Evolutionary conservation across 2,113 vertebrate genomes (phyloP).

Genomic region (Leucosticte australis): DNA sequence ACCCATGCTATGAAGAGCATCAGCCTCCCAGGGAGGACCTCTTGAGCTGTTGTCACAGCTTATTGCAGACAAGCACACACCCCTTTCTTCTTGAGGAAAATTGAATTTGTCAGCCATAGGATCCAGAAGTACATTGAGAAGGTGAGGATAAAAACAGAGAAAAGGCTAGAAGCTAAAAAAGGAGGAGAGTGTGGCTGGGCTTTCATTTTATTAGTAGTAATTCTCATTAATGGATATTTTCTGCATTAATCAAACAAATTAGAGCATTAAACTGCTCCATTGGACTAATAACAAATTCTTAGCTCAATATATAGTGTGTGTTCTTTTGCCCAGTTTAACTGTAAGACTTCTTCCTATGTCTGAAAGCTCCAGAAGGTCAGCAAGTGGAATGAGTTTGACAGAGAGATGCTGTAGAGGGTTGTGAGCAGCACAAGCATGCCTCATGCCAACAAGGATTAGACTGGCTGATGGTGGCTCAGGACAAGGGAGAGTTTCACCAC

Average conservation of each 20-base stretch:
- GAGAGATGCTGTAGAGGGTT: neutral
- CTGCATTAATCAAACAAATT: neutral
- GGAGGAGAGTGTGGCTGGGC: rapidly evolving
- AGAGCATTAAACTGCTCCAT: neutral
- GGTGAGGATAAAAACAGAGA: neutral
- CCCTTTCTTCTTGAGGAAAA: neutral
- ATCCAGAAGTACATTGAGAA: neutral
- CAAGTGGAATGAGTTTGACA: neutral
- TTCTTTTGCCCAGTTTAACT: neutral
- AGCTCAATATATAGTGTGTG: neutral
- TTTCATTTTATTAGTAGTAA: neutral
- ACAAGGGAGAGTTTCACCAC: neutral
- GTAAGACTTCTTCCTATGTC: neutral
- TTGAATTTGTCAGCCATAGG: neutral
- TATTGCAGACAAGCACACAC: neutral
- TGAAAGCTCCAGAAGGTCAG: neutral
- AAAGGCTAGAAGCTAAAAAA: neutral
- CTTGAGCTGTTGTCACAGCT: neutral
- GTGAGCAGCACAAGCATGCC: neutral
- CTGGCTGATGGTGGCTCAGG: neutral
- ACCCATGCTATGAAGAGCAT: neutral
- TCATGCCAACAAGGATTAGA: neutral
- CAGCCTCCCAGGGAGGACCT: neutral
- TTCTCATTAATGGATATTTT: neutral
- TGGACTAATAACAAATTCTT: neutral